These are phyloP conservation scores for Drymodes brunneopygia DNA, from an alignment of 2,113 vertebrate genomes.

Conservation along the genomic window DNA sequence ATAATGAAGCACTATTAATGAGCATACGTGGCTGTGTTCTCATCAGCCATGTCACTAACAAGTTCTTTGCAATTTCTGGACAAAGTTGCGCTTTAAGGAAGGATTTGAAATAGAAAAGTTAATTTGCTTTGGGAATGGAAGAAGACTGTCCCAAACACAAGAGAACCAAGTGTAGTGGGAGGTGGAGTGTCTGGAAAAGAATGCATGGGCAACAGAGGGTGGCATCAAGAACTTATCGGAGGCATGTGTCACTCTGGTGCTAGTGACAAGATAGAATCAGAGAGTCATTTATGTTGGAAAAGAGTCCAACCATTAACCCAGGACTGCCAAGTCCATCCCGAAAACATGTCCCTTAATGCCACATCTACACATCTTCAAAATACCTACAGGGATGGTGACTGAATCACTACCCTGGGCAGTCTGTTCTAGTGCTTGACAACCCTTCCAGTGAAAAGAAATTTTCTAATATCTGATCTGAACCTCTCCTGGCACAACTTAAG, in stretches of 20 bases:
- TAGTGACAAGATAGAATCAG: not conserved
- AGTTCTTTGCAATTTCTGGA: not conserved
- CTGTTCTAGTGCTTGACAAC: not conserved
- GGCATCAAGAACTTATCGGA: not conserved
- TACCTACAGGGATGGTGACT: not conserved
- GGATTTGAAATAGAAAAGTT: not conserved
- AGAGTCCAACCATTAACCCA: not conserved
- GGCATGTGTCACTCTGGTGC: not conserved
- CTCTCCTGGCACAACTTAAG: not conserved
- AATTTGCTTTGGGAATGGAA: not conserved
- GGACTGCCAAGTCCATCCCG: not conserved
- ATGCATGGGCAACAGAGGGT: not conserved
- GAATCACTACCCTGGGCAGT: not conserved
- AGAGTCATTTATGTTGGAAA: not conserved
- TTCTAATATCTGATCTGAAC: not conserved
- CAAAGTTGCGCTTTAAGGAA: not conserved
- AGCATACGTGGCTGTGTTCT: not conserved
- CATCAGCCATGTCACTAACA: not conserved
- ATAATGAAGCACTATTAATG: not conserved
- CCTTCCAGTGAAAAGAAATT: not conserved
- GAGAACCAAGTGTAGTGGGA: not conserved
- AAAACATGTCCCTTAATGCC: not conserved
- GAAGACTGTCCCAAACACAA: not conserved
- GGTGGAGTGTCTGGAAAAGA: not conserved
- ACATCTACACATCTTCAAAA: fast-evolving